Evolutionary conservation across 1,140 invertebrate genomes (phyloP), one percentile per base, ranked within the genome.

Genomic region (Polyergus mexicanus): DNA sequence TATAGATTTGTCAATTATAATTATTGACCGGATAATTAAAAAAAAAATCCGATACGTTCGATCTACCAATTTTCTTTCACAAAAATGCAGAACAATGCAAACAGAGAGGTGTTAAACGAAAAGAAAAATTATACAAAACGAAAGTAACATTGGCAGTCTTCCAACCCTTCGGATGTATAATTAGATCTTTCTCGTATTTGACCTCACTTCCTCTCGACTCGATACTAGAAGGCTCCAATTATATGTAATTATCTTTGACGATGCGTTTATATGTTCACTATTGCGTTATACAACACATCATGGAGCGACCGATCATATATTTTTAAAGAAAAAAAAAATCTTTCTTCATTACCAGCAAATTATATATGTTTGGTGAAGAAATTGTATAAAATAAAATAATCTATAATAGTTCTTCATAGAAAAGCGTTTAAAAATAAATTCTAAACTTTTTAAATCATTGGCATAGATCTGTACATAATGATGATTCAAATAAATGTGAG

Each of bases 121-220:
- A 71, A 66, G 68, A 63, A 85, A 84, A 62, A 19, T 51, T 81
- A 28, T 28, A 13, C 16, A 68, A 81, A 80, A 72, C 35, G 76
- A 86, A 71, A 74, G 66, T 74, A 58, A 56, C 63, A 75, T 74
- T 90, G 88, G 90, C 76, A 54, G 22, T 19, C 38, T 35, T 65
- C 89, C 90, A 89, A 86, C 3, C 3, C 35, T 86, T 25, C 25
- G 84, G 51, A 75, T 84, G 65, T 89, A 89, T 89, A 90, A 86
- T 91, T 91, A 91, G 90, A 69, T 80, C 54, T 87, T 35, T 60
- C 19, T 77, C 75, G 38, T 19, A 44, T 63, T 63, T 66, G 28
- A 47, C 54, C 51, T 74, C 71, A 80, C 69, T 81, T 72, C 74
- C 68, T 85, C 81, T 38, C 54, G 11, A n/a, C 72, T 68, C 44